Percentiles rank a stretch among this genome's conserved stretches.
These are phyloP conservation scores for Etheostoma cragini DNA, from an alignment of 2,113 vertebrate species.

Conservation along the genomic window DNA sequence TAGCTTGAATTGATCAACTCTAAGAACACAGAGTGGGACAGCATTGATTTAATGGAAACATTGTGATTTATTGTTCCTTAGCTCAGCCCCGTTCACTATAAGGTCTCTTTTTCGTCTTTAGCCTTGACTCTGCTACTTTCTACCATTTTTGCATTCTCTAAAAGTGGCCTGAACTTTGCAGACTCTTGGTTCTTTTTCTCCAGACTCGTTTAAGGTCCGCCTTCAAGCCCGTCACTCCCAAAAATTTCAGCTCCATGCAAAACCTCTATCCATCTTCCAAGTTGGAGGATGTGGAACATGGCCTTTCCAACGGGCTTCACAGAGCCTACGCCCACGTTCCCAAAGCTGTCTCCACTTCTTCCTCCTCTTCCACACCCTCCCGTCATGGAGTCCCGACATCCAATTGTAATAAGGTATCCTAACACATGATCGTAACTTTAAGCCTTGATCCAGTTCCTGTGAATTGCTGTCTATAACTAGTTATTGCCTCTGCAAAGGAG, in stretches of 20 bases:
- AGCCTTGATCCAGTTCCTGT: not conserved
- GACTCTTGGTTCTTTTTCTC: not conserved
- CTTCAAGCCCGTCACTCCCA: slow-evolving; percentile 91
- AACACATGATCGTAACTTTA: not conserved
- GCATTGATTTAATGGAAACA: slow-evolving; percentile 52
- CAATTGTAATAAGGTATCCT: slow-evolving; percentile 71
- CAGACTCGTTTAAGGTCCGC: slow-evolving; percentile 92
- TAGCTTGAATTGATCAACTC: slow-evolving; percentile 52
- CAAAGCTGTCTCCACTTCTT: slow-evolving; percentile 89
- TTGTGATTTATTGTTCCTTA: slow-evolving; percentile 47
- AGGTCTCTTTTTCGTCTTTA: not conserved
- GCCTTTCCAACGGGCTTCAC: slow-evolving; percentile 77
- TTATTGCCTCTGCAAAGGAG: not conserved
- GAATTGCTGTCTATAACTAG: not conserved
- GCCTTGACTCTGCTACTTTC: not conserved
- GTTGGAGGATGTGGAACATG: slow-evolving; percentile 88
- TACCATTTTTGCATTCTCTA: not conserved
- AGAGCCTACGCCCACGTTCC: slow-evolving; percentile 74
- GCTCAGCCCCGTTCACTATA: not conserved
- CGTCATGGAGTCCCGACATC: slow-evolving; percentile 75
- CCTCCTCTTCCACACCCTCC: slow-evolving; percentile 87
- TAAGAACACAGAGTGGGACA: slow-evolving; percentile 26
- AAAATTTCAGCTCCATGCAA: slow-evolving; percentile 95
- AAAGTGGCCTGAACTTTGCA: not conserved
- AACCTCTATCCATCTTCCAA: slow-evolving; percentile 90